These are phyloP conservation scores for Phalanger gymnotis DNA, from an alignment of 2,797 vertebrate species.

Conservation along the genomic window DNA sequence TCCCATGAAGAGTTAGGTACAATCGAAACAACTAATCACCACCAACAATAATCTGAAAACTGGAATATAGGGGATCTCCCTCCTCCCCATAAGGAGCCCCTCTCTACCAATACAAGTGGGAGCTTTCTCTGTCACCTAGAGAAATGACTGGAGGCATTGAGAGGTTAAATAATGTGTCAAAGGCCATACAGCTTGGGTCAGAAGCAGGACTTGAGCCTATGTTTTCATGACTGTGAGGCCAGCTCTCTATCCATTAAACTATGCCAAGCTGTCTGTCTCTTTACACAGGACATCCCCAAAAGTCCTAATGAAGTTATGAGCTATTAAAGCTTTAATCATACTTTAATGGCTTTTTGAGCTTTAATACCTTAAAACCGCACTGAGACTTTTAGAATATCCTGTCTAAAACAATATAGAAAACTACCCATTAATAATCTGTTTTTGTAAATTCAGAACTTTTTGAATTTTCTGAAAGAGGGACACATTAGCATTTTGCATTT, in stretches of 20 bases:
- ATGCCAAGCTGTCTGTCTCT: neutral
- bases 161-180: neutral
- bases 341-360: too few species aligned
- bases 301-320: neutral
- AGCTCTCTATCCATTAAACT: neutral
- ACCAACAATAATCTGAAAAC: neutral
- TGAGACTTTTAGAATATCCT: neutral
- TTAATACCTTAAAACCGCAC: neutral
- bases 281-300: neutral
- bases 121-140: neutral
- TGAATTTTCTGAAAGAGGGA: neutral
- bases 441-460: neutral
- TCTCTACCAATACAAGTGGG: neutral
- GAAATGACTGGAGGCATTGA: neutral
- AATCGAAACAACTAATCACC: neutral
- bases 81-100: neutral
- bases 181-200: neutral
- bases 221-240: neutral
- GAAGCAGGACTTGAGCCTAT: neutral
- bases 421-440: neutral
- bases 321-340: neutral
- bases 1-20: neutral
- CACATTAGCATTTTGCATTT: neutral
- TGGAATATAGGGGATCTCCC: neutral
- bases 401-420: neutral